A percentile compares a stretch with the other conserved stretches of the same genome.
Evolutionary conservation across 2,113 vertebrate species (phyloP).

Genomic region (Rhodinocichla rosea): DNA sequence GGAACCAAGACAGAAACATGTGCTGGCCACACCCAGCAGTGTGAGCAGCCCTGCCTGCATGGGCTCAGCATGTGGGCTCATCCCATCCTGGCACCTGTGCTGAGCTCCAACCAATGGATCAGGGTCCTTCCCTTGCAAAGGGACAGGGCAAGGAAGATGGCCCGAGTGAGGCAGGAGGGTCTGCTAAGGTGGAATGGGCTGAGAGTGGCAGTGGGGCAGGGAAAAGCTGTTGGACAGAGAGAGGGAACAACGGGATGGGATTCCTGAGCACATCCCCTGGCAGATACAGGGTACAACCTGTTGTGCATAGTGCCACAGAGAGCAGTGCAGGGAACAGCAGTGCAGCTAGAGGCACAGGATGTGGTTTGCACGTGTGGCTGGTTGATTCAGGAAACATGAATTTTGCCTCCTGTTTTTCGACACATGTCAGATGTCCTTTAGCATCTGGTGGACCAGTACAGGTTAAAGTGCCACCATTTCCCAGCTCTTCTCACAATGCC

Average conservation of each 20-base stretch:
- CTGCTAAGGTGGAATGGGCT: neutral
- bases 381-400: neutral
- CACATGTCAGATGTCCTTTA: neutral
- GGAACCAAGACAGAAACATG: neutral
- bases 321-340: neutral
- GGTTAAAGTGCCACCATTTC: neutral
- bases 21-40: neutral
- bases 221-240: neutral
- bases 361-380: rapidly evolving
- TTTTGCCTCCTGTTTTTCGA: neutral
- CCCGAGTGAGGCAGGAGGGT: neutral
- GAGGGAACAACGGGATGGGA: no score
- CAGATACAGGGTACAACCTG: neutral
- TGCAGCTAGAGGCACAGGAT: neutral
- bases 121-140: rapidly evolving
- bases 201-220: neutral
- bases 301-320: neutral
- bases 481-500: neutral
- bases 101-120: rapidly evolving
- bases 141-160: neutral
- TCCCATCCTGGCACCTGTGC: no score
- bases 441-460: neutral
- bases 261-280: neutral
- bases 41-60: neutral
- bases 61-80: neutral